phyloP scores from a whole-genome alignment of 2,113 vertebrate genomes.

The Heterotilapia buettikoferi region DNA sequence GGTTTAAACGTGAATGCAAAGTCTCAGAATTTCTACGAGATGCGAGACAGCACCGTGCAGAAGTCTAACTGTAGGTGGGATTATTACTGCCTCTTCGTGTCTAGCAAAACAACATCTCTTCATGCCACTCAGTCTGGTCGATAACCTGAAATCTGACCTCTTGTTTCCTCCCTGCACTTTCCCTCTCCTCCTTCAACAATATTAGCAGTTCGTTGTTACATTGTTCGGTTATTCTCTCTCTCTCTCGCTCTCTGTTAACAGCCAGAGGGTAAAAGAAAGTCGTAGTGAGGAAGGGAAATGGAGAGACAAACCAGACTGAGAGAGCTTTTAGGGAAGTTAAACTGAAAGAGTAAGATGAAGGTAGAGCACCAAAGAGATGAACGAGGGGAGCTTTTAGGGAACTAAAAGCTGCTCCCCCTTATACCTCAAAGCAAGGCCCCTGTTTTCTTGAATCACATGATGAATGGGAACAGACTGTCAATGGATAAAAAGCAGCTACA shows the following conservation, averaged over 20 bases:
- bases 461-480: conserved; percentile 22
- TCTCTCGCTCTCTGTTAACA: neutral
- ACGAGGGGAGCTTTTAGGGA: conserved; percentile 27
- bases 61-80: neutral
- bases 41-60: neutral
- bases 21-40: neutral
- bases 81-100: conserved; percentile 10
- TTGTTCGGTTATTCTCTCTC: neutral
- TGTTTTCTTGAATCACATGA: conserved; percentile 26
- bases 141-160: conserved; percentile 58
- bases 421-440: conserved; percentile 16
- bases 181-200: conserved; percentile 22
- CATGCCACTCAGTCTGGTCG: conserved; percentile 23
- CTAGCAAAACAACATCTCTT: conserved; percentile 16
- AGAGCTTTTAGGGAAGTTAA: conserved; percentile 35
- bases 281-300: neutral
- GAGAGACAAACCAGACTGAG: neutral
- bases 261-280: conserved; percentile 9
- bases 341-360: neutral
- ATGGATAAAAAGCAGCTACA: conserved; percentile 24
- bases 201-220: conserved; percentile 35
- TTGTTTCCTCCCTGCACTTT: conserved; percentile 51
- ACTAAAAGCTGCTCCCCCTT: conserved; percentile 46
- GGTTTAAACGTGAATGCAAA: neutral
- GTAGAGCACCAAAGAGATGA: neutral